Evolutionary conservation across 2,797 vertebrate genomes (phyloP).

Genomic region (Lagocephalus sceleratus): DNA sequence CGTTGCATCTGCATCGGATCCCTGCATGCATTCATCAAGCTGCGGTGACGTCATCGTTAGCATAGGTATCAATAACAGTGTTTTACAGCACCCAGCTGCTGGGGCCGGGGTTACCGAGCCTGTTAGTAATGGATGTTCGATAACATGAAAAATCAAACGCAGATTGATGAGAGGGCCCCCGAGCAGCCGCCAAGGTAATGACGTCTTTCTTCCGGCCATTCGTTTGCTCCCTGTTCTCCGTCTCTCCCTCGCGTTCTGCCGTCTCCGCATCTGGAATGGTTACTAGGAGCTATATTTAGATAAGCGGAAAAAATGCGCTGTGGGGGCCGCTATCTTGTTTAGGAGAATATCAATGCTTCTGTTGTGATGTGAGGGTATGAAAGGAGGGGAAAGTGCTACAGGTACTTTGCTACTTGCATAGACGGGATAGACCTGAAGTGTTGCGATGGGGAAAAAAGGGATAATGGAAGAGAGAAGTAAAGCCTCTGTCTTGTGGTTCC

Average conservation of each 20-base stretch:
- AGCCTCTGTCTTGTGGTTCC: constrained; percentile 22
- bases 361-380: constrained; percentile 18
- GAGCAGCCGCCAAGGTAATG: constrained; percentile 53
- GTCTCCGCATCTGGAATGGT: constrained; percentile 40
- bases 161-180: constrained; percentile 48
- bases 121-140: constrained; percentile 36
- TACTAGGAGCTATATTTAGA: constrained; percentile 68
- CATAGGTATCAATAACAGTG: neutral
- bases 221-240: constrained; percentile 36
- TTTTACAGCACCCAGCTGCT: neutral
- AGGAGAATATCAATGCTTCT: constrained; percentile 6
- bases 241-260: constrained; percentile 31
- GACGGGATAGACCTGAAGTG: constrained; percentile 10
- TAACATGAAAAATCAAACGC: constrained; percentile 36
- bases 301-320: constrained; percentile 9
- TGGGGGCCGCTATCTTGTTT: constrained; percentile 12
- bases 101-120: neutral
- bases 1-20: too few relatives aligned
- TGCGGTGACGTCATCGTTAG: neutral
- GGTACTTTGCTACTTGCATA: constrained; percentile 45
- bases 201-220: constrained; percentile 46
- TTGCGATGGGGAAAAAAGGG: neutral
- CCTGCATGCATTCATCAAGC: neutral
- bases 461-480: constrained; percentile 22
- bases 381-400: constrained; percentile 30